Conservation (phyloP, 1,140 invertebrate species). For the Bombus cullumanus region DNA sequence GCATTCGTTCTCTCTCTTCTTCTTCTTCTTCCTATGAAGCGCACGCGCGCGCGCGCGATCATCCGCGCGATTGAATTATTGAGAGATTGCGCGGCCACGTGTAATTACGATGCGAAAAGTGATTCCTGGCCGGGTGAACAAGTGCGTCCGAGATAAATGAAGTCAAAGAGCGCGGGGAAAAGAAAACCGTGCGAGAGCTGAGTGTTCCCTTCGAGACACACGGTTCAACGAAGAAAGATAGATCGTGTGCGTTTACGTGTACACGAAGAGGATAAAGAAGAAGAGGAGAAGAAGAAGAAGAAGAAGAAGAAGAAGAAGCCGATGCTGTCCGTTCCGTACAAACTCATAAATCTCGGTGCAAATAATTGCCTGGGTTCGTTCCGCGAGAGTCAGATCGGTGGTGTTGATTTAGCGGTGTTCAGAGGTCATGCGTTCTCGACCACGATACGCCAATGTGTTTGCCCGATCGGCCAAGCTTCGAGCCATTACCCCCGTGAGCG, state of each 20-base stretch:
- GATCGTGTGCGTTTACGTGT: too few species aligned
- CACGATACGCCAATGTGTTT: constrained; percentile 53
- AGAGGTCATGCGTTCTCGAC: constrained; percentile 72
- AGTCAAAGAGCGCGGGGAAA: constrained; percentile 58
- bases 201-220: background rate
- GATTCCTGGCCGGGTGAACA: constrained; percentile 73
- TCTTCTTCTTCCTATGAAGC: too few species aligned
- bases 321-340: constrained; percentile 70
- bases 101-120: constrained; percentile 80
- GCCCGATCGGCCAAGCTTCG: constrained; percentile 44
- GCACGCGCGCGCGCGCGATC: constrained; percentile 58
- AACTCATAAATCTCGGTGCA: constrained; percentile 81
- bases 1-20: background rate
- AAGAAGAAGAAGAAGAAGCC: constrained; percentile 51
- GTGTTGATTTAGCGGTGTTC: constrained; percentile 80
- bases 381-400: constrained; percentile 71
- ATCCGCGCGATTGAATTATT: constrained; percentile 76
- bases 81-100: constrained; percentile 75
- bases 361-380: constrained; percentile 79
- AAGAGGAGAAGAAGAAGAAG: background rate
- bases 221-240: background rate
- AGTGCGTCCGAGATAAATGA: constrained; percentile 68
- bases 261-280: background rate
- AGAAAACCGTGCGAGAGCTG: constrained; percentile 43
- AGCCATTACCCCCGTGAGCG: constrained; percentile 25